Base-by-base conservation (phyloP, 2,888 invertebrate species). In the Monoplex corrugatus region DNA sequence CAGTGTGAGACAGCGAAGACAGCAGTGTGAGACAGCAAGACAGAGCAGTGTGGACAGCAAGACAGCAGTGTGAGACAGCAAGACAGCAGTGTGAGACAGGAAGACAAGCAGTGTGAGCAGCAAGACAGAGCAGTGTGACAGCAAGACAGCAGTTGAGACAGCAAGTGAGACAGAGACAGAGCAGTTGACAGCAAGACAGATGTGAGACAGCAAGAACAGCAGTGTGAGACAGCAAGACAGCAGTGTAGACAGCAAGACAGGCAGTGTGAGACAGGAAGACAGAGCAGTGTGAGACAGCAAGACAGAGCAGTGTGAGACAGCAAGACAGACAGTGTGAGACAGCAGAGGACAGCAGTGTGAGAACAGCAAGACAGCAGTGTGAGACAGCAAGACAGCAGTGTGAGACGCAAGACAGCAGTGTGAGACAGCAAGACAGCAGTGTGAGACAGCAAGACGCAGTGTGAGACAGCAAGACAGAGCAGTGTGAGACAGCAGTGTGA, bases 131-230 rank as follows among this genome's bases (percentile, higher is more conserved):
- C 23, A 28, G 16, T 8, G 43, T 16, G 43, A 43, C n/a, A 23
- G 68, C 23, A 28, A 87, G 87, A 87, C n/a, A 75, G 75, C 75
- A n/a, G 43, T 28, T 35, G 75, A 75, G 78, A 75, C 78, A 87
- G 50, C 19, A 43, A 43, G 45, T n/a, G 44, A 75, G n/a, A 19
- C 28, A 44, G 75, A 43, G 87, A 28, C 28, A 23, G 68, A 28
- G 2, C 16, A 57, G 57, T 0, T 16, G 86, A 86, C 38, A 86
- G 68, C 63, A 5, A n/a, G 1, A 44, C 68, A 57, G 68, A 32
- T 63, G 68, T 50, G 28, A 44, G 50, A 85, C n/a, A 85, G 85
- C 45, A n/a, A 85, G 85, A 45, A 32, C 28, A 57, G 32, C n/a
- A 45, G 85, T 50, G 63, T n/a, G n/a, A 63, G 50, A 63, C 35